These are phyloP conservation scores for Dromius quadrimaculatus DNA, from an alignment of 2,888 invertebrate species.

Conservation along the genomic window DNA sequence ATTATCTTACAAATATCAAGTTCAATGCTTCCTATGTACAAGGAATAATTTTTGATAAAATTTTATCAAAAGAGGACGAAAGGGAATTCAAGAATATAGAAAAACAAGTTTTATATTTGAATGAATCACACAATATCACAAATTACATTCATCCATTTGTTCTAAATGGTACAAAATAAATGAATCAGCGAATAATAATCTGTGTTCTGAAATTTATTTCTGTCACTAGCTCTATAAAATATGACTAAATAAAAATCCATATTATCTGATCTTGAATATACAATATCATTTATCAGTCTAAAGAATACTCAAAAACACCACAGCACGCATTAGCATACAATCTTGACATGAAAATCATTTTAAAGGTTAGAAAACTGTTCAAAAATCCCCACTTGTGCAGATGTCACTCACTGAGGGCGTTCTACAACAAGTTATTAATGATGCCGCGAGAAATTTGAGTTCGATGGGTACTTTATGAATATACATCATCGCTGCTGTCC, in stretches of 20 bases:
- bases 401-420: conserved; percentile 39
- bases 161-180: conserved; percentile 29
- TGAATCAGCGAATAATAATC: conserved; percentile 2
- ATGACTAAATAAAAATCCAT: conserved; percentile 15
- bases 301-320: conserved; percentile 34
- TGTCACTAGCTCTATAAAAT: conserved; percentile 24
- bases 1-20: too few species aligned
- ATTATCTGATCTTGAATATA: conserved; percentile 24
- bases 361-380: conserved; percentile 28
- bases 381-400: conserved; percentile 27
- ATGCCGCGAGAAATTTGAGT: conserved; percentile 3
- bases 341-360: conserved; percentile 47
- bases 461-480: conserved; percentile 42
- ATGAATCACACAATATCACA: conserved; percentile 32
- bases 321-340: conserved; percentile 25
- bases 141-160: conserved; percentile 17
- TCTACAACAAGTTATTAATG: conserved; percentile 23
- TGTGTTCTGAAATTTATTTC: conserved; percentile 13
- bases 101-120: conserved; percentile 18
- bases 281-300: conserved; percentile 26
- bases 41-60: too few species aligned
- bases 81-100: too few species aligned
- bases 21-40: too few species aligned
- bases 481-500: conserved; percentile 58
- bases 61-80: too few species aligned